These are phyloP conservation scores for Lycopodina hypogea DNA, from an alignment of 37 sponge, comb jelly and placozoan species.

Conservation along the genomic window DNA sequence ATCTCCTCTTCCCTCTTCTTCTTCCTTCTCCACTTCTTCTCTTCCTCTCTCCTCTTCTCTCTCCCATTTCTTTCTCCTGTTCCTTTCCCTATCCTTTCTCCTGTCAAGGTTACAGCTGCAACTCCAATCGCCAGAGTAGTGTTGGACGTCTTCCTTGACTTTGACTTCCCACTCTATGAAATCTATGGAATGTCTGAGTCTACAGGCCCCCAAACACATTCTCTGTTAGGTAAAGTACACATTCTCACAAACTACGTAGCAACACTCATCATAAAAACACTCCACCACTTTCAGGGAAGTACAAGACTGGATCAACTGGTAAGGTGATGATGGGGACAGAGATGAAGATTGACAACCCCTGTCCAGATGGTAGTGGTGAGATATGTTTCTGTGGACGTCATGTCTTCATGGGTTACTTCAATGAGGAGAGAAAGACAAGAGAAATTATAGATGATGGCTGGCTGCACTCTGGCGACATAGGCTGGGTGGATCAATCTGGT, in stretches of 20 bases:
- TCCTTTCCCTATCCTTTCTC: background rate
- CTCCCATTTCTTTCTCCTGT: too few species aligned
- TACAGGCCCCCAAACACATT: constrained; percentile 86
- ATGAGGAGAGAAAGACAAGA: constrained; percentile 80
- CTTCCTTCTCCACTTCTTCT: too few species aligned
- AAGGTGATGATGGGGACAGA: constrained; percentile 77
- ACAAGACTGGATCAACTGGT: constrained; percentile 72
- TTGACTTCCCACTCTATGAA: constrained; percentile 85
- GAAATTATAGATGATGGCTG: constrained; percentile 93
- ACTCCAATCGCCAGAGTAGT: background rate
- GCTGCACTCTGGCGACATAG: constrained; percentile 97
- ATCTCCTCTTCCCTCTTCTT: too few species aligned
- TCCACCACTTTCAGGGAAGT: constrained; percentile 30
- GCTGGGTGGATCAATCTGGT: constrained; percentile 77
- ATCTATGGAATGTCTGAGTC: constrained; percentile 94
- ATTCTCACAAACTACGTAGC: background rate
- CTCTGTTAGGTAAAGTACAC: constrained; percentile 48
- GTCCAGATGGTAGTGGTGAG: constrained; percentile 38
- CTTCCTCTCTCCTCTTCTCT: too few species aligned
- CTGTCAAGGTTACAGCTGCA: background rate
- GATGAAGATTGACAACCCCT: constrained; percentile 82
- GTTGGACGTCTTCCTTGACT: constrained; percentile 82
- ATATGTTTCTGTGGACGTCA: constrained; percentile 91
- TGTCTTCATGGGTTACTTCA: constrained; percentile 96
- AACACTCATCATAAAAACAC: too few species aligned